Evolutionary conservation across 2,113 vertebrate species (phyloP), one percentile per base, ranked within the genome.

Genomic region (Neotragus pygmaeus): DNA sequence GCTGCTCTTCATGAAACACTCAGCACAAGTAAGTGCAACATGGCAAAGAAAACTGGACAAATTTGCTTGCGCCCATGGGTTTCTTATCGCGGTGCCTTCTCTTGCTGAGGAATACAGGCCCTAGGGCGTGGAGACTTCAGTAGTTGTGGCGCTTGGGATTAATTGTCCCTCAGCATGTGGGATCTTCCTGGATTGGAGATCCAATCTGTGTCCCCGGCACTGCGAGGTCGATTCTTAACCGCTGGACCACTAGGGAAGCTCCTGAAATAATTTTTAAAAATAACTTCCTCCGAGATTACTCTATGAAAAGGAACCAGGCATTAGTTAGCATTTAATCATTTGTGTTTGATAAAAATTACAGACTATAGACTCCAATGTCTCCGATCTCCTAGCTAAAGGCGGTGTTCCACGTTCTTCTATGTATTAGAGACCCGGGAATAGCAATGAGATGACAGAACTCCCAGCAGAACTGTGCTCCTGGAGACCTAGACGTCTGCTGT

Each of bases 401-500:
- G 43, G 3, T 33, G 21, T n/a, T 27, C 4, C 14, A 0, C 8
- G 3, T n/a, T 78, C 62, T 43, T 45, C 36, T 10, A 1, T 23
- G 1, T 7, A 62, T 33, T 15, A n/a, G 30, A 36, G 82, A 58
- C 25, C 13, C 1, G 27, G 75, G 28, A 70, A 23, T 10, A 25
- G 27, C 10, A 36, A 6, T 2, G 4, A 23, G 30, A 13, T 55
- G 13, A 55, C 17, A 2, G 53, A 53, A 53, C 23, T 12, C 39
- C 27, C 7, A 0, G 7, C 7, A 7, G 45, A 13, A 0, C 15
- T 16, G 39, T 7, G 16, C 17, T 7, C 8, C 10, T 6, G 3
- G 78, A 6, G 80, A 3, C n/a, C 16, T 17, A 21, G 45, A 8
- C 2, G 0, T 12, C 4, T 11, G 2, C 14, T 5, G 0, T 27